Base-by-base conservation (phyloP, 2,888 invertebrate genomes). In the Andrena praecox region DNA sequence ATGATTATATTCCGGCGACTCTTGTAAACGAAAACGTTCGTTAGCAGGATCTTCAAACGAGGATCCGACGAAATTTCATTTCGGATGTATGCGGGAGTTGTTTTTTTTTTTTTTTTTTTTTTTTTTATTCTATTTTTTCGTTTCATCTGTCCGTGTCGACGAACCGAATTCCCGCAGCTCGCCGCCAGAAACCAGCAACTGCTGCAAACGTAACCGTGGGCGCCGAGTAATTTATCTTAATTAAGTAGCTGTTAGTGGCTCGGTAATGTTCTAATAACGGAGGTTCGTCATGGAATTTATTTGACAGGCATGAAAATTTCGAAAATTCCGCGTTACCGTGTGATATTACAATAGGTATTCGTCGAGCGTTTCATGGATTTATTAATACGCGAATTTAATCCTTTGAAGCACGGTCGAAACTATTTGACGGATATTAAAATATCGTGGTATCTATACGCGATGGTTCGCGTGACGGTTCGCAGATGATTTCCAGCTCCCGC, bases 1-100 rank as follows among this genome's bases (percentile, higher is more conserved):
- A 90, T 91, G 90, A 90, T 90, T 90, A 90, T 89, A 82, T 87
- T 78, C 75, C 82, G 82, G 52, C 66, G 81, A 85, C 80, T 85
- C 79, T 82, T 85, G 87, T 84, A 84, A 88, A 82, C 86, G 88
- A 85, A 85, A 88, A 75, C 86, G 85, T 77, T 83, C 83, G 83
- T 82, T 83, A 80, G 73, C 67, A 63, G 62, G 77, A 83, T 84
- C 83, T 71, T 84, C 66, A 75, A 74, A 82, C 83, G 77, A 16
- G 77, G 42, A 62, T 82, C 59, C 77, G 16, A 1, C 68, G 54
- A 71, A 69, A 78, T 84, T 82, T 82, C 77, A 56, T 78, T 71
- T 78, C 42, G 12, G 6, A 20, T 24, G n/a, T 35, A 31, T 62
- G 64, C 20, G 20, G 29, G 42, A 24, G 27, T 59, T 42, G 42